Evolutionary conservation across 2,888 invertebrate genomes (phyloP), one percentile per base, ranked within the genome.

Genomic region (Drosophila merina): DNA sequence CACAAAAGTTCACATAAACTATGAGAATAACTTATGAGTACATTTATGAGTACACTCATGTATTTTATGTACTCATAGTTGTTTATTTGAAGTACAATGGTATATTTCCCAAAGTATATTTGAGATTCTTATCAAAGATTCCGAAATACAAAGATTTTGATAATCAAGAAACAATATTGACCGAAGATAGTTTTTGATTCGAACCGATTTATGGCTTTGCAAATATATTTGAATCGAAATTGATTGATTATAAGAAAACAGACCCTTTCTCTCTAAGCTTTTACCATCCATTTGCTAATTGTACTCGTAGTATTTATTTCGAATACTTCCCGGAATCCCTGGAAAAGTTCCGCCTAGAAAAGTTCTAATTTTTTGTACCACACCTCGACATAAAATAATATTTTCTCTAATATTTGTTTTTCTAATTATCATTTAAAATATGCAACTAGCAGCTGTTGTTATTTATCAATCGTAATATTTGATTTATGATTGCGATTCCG

Each of bases 381-480:
- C 20, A 20, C 20, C 20, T 20, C 20, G 20, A 20, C 20, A 20
- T n/a, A 0, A n/a, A n/a, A 33, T n/a, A 33, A 10, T 40, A 40
- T 12, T 40, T 40, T 36, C n/a, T 40, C 7, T n/a, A 8, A 9
- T 42, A 42, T 42, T 42, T 12, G 2, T 40, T 14, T 8, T 42
- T 3, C 4, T 3, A n/a, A 4, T 38, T 38, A n/a, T 38, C 38
- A 38, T 38, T 38, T 38, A n/a, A n/a, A 38, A 38, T 38, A n/a
- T 38, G 28, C 20, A 30, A 14, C 3, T 10, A 12, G n/a, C 30
- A 5, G 8, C n/a, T 1, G 14, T 45, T 51, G 25, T 36, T 63
- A 36, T 50, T 63, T 64, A 63, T 64, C 51, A 51, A 66, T 47
- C 38, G 45, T 14, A 52, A 64, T 66, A 47, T 64, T 52, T 64